Conservation (phyloP, 2,888 invertebrate species). For the Euspilapteryx auroguttella region DNA sequence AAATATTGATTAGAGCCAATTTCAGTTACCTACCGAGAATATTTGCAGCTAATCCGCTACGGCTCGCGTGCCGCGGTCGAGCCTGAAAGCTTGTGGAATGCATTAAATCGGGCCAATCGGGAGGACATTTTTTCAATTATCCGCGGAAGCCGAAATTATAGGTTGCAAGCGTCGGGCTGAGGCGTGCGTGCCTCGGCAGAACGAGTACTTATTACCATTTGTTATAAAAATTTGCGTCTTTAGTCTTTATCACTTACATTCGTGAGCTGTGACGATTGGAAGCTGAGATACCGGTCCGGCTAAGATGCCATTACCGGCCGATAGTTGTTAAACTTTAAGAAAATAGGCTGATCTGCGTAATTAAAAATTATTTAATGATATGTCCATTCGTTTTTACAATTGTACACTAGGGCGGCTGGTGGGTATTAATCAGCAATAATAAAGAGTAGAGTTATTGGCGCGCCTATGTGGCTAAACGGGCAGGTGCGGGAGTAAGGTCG, state of each 20-base stretch:
- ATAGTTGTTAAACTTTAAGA: no score
- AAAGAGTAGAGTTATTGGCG: background rate
- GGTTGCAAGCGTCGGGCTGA: slow-evolving; percentile 11
- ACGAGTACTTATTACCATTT: no score
- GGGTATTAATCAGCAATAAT: background rate
- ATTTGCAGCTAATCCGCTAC: no score
- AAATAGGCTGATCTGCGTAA: no score
- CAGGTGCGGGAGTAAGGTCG: background rate
- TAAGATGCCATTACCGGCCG: no score
- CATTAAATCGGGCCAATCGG: slow-evolving; percentile 11
- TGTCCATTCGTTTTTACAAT: background rate
- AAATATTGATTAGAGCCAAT: no score
- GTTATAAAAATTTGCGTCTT: no score
- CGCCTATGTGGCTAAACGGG: background rate
- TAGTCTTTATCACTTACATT: no score
- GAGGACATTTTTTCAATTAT: slow-evolving; percentile 16
- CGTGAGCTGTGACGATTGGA: no score
- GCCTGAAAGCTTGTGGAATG: slow-evolving; percentile 8
- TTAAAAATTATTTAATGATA: no score
- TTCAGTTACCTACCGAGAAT: no score
- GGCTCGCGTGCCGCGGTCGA: background rate
- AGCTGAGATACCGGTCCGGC: no score
- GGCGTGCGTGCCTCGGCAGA: slow-evolving; percentile 12
- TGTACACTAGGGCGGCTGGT: background rate
- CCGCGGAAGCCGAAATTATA: slow-evolving; percentile 24